phyloP scores from a whole-genome alignment of 2,888 invertebrate genomes.

The Andrena praecox region DNA sequence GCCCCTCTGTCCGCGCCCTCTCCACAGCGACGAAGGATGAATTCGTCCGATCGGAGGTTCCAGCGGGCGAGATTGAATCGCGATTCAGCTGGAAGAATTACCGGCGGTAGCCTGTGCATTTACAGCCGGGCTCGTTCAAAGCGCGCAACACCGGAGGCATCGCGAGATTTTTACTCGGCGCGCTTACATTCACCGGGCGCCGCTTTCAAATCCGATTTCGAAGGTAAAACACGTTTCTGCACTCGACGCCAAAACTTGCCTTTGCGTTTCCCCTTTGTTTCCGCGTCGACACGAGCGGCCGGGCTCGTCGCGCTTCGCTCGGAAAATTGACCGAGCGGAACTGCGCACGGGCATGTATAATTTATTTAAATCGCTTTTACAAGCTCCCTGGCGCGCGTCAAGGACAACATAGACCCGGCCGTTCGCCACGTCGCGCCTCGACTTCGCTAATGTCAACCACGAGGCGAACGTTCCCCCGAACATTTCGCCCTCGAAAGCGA shows the following conservation, averaged over 20 bases:
- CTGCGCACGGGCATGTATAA: conserved; percentile 35
- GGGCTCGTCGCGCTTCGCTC: not conserved
- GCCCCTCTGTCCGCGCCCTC: not conserved
- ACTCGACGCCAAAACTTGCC: conserved; percentile 63
- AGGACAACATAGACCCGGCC: not conserved
- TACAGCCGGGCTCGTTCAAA: conserved; percentile 17
- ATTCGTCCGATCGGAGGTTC: not conserved
- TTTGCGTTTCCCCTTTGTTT: conserved; percentile 57
- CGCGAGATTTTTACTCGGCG: conserved; percentile 31
- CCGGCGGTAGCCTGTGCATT: not conserved
- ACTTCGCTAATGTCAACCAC: not conserved
- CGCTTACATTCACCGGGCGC: conserved; percentile 24
- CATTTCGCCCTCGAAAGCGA: not conserved
- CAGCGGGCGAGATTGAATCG: not conserved
- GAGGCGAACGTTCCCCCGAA: conserved; percentile 1
- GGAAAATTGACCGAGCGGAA: conserved; percentile 49
- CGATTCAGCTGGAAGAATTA: not conserved
- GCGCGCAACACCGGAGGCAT: conserved; percentile 4
- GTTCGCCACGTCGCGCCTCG: not conserved
- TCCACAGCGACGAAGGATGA: not conserved
- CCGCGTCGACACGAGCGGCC: not conserved
- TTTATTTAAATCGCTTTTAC: conserved; percentile 54
- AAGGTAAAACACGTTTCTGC: conserved; percentile 67
- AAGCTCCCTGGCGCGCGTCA: conserved; percentile 17
- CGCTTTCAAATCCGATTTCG: conserved; percentile 64